Base-by-base conservation (phyloP, 1,140 invertebrate species). In the Drosophila fuyamai region DNA sequence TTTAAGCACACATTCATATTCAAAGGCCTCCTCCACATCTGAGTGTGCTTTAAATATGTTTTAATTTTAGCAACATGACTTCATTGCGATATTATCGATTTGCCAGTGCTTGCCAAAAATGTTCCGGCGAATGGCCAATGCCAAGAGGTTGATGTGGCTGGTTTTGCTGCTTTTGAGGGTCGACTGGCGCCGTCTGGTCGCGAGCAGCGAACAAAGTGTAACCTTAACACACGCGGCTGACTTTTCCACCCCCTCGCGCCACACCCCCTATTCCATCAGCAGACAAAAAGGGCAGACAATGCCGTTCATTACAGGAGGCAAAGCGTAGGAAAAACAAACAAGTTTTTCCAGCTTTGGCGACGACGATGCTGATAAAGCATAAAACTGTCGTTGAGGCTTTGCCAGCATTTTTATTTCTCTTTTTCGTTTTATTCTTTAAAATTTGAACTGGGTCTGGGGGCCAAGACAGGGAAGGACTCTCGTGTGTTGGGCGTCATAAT, bases 151-250 rank as follows among this genome's bases (percentile, higher is more conserved):
- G 63, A 47, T 62, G 66, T 32, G 60, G 59, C 76, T 71, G 29
- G 2, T 8, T 8, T 8, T 32, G 76, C 44, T 36, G 36, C 36
- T 14, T 55, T 66, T 76, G 61, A 59, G 50, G 18, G 72, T 71
- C 74, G 47, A 40, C 38, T 74, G 83, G 77, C 84, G 84, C 80
- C 84, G 84, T 88, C 84, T 88, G 55, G 84, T 67, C 84, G 84
- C 79, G 40, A 41, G 51, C 57, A 46, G 63, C 77, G 76, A 83
- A 74, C 65, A 90, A 76, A 78, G 16, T 89, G 73, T 84, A 88
- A 88, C 84, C 84, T 89, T 88, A 89, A 89, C 80, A 89, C 72
- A 84, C 68, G 56, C 73, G 61, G 54, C 63, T 46, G 61, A 46
- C 35, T 23, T 23, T 12, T 23, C n/a, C 5, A 2, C 38, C n/a